Conservation (phyloP, 2,888 invertebrate genomes). For the Portevinia maculata region DNA sequence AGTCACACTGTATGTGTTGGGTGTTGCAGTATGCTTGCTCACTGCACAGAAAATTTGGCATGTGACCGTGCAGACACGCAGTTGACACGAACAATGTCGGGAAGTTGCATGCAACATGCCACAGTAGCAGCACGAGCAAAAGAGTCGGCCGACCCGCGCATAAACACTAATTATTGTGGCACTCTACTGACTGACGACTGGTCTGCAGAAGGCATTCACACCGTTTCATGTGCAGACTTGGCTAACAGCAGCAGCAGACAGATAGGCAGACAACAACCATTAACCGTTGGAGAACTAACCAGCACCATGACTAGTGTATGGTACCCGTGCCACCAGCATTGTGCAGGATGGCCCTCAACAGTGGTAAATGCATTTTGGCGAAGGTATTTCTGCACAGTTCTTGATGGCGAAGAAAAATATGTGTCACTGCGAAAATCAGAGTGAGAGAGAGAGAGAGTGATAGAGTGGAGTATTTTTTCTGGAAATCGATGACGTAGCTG, state of each 20-base stretch:
- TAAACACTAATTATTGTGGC: conserved; percentile 41
- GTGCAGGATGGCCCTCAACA: conserved; percentile 68
- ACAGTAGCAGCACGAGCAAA: conserved; percentile 59
- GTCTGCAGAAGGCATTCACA: conserved; percentile 82
- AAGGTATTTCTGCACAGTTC: conserved; percentile 72
- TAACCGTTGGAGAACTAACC: conserved; percentile 74
- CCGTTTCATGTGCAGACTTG: conserved; percentile 76
- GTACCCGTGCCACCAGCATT: conserved; percentile 60
- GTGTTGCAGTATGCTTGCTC: conserved; percentile 49
- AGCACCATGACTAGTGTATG: conserved; percentile 49
- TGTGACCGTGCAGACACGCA: conserved; percentile 18
- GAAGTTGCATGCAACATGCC: conserved; percentile 74
- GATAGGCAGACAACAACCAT: conserved; percentile 75
- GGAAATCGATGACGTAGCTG: conserved; percentile 62
- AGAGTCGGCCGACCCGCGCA: conserved; percentile 63
- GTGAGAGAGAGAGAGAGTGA: conserved; percentile 9
- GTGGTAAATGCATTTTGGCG: conserved; percentile 65
- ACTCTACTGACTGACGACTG: conserved; percentile 76
- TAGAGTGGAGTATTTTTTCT: background rate
- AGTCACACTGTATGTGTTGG: conserved; percentile 10
- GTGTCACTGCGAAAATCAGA: conserved; percentile 51
- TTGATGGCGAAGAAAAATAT: conserved; percentile 54
- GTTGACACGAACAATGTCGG: conserved; percentile 31
- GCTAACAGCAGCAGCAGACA: conserved; percentile 76
- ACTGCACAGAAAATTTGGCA: conserved; percentile 43